Percentiles rank a stretch among this genome's conserved stretches.
phyloP scores from a whole-genome alignment of 2,113 vertebrate genomes.

The Amphilophus citrinellus region DNA sequence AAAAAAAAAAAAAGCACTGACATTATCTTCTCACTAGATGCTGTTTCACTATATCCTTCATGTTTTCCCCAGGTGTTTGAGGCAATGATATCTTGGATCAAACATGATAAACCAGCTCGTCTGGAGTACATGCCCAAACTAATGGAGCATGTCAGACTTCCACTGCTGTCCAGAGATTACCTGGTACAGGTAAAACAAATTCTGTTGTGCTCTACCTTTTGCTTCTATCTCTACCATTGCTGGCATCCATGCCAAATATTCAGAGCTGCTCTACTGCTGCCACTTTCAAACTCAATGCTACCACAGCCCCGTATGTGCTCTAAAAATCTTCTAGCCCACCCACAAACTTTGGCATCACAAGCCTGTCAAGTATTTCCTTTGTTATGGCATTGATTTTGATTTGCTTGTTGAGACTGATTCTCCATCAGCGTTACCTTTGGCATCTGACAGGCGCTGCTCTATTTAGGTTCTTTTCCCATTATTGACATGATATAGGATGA shows the following conservation, averaged over 20 bases:
- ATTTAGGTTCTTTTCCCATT: too few relatives aligned
- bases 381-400: not conserved
- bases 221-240: too few relatives aligned
- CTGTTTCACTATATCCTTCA: not conserved
- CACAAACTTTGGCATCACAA: not conserved
- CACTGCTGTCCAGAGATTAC: slow-evolving; percentile 93
- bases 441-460: not conserved
- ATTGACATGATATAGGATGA: not conserved
- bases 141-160: slow-evolving; percentile 96
- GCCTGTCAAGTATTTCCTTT: accelerated
- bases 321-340: not conserved
- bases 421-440: accelerated
- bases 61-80: slow-evolving; percentile 89
- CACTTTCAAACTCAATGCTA: accelerated
- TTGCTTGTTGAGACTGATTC: not conserved
- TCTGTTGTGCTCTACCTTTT: not conserved
- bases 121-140: slow-evolving; percentile 94
- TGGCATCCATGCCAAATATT: not conserved
- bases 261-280: not conserved
- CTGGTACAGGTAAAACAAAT: slow-evolving; percentile 89
- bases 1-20: not conserved
- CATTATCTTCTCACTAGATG: not conserved
- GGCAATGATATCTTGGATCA: slow-evolving; percentile 96
- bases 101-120: slow-evolving; percentile 91
- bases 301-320: accelerated